These are phyloP conservation scores for Exephanes ischioxanthus DNA, from an alignment of 2,888 invertebrate genomes.

Conservation along the genomic window DNA sequence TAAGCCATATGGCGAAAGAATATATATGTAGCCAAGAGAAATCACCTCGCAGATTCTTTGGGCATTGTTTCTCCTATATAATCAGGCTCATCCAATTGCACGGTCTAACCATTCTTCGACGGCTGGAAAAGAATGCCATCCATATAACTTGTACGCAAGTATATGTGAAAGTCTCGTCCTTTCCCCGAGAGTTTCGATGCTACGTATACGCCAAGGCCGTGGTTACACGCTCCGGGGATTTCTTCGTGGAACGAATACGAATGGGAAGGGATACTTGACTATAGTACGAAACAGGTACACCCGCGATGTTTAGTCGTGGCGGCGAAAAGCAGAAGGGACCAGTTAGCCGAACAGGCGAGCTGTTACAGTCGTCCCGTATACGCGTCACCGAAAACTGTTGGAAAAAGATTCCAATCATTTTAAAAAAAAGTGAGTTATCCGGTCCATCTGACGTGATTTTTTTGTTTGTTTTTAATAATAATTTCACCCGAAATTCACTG, in stretches of 20 bases:
- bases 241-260: constrained; percentile 34
- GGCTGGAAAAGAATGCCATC: background rate
- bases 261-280: constrained; percentile 30
- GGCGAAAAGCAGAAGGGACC: constrained; percentile 22
- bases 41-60: no score
- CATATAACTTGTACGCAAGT: background rate
- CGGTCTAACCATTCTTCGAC: background rate
- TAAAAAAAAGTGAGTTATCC: constrained; percentile 37
- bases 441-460: background rate
- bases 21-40: background rate
- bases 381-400: background rate
- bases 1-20: background rate
- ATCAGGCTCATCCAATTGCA: background rate
- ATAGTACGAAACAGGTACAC: constrained; percentile 43
- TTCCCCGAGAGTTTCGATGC: constrained; percentile 31
- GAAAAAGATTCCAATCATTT: background rate
- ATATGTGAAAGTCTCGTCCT: constrained; percentile 18
- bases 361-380: constrained; percentile 17
- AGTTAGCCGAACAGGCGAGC: constrained; percentile 13
- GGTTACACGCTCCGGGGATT: constrained; percentile 53
- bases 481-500: background rate
- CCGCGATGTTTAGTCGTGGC: constrained; percentile 43
- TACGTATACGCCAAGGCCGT: constrained; percentile 46
- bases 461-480: background rate
- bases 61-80: no score